Evolutionary conservation across 1,140 invertebrate genomes (phyloP), one percentile per base, ranked within the genome.

Genomic region (Oryzaephilus surinamensis): DNA sequence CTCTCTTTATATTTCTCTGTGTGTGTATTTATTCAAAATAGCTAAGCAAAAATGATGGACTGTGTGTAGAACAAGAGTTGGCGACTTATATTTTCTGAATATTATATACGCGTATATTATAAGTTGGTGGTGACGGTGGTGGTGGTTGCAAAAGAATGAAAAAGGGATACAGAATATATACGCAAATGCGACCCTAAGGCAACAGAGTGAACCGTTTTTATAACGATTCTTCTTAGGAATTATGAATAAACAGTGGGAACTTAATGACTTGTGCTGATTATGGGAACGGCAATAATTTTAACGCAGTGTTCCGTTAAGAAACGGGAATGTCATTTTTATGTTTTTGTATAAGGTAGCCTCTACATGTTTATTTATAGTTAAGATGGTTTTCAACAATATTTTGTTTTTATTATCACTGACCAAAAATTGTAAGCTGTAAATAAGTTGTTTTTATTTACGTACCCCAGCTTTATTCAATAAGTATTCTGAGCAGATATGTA

Each of bases 231-330:
- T 41, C 41, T 35, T 37, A 42, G 46, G 45, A 57, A 52, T 54
- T 53, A 56, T 55, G 53, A 57, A 56, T 55, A 59, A 54, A 50
- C 51, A 58, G 56, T 56, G 54, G 56, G 52, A 53, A 54, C 54
- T 58, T 58, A 58, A 58, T 58, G 56, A 58, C 54, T 58, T 58
- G 56, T 55, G 56, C 52, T 58, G 56, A 58, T 58, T 58, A 54
- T 55, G 51, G 54, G 52, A 56, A 58, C 51, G 54, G 52, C 53
- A 58, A 55, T 57, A 57, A 57, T 55, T 55, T 51, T 46, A 51
- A 45, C 41, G 51, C 52, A 54, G 48, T 52, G 55, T 55, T 58
- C 53, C 53, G 53, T 55, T 58, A 55, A 57, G 50, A 52, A 47
- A 53, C 48, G 44, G 46, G 45, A 51, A 50, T 52, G 53, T 43